Evolutionary conservation across 1,140 invertebrate genomes (phyloP), one percentile per base, ranked within the genome.

Genomic region (Sycophaga agraensis): DNA sequence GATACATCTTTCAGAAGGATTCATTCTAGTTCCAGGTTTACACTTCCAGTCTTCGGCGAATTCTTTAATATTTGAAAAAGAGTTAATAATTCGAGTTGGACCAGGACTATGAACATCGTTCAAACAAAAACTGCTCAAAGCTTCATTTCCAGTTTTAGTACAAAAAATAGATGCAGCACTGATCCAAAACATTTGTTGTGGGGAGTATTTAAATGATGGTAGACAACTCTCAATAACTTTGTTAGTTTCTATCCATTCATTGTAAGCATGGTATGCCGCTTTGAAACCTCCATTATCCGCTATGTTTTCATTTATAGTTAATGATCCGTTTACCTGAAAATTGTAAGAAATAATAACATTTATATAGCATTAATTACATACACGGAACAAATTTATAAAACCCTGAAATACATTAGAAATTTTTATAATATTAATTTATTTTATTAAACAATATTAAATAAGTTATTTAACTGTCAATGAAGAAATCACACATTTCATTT

Each of bases 31-130:
- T 2, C 88, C 89, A 0, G 81, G 55, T 0, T 90, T 88, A 78
- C 96, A 98, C 45, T 90, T 87, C 80, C 94, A 98, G 76, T 95
- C 93, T 56, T 84, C 76, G 0, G 91, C 82, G 79, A 98, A 98
- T 57, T 95, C 90, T 54, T 87, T 84, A 80, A 92, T 89, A 75
- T 98, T 98, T 35, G 92, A 91, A 19, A 97, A 31, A 31, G 28
- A 31, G 4, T 6, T 31, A 6, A 31, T 31, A 31, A 31, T 31
- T 6, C 28, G 87, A 83, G 89, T 94, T 57, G 86, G 83, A 16
- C 87, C 88, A 0, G 91, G 91, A 16, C 91, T 91, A 72, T 93
- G 90, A 64, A 85, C 83, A 56, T 91, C 85, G 42, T 88, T 90
- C 2, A 17, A 4, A 65, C 91, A 86, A 40, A 87, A 79, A 56